phyloP scores from a whole-genome alignment of 2,797 vertebrate species.

The Rhinoraja longicauda region DNA sequence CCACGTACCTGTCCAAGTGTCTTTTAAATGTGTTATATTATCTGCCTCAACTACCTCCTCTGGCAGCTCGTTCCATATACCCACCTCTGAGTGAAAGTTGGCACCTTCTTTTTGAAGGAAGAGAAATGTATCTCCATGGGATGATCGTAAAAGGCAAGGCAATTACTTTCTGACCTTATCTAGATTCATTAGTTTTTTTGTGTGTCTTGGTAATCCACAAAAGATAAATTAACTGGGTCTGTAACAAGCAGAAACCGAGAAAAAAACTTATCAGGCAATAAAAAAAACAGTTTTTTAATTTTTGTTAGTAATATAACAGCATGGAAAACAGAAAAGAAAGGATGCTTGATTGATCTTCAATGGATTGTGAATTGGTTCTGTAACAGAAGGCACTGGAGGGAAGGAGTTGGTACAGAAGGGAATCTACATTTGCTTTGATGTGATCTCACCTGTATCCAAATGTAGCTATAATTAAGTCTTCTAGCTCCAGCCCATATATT shows the following conservation, averaged over 20 bases:
- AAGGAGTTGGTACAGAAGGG: neutral
- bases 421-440: neutral
- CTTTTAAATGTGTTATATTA: too few relatives aligned
- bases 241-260: neutral
- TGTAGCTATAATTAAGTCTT: neutral
- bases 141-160: neutral
- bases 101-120: neutral
- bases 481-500: neutral
- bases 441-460: neutral
- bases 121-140: neutral
- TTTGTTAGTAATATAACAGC: neutral
- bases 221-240: neutral
- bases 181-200: neutral
- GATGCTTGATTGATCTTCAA: neutral
- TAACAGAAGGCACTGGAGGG: too few relatives aligned
- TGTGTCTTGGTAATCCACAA: neutral
- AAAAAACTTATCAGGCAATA: neutral
- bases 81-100: too few relatives aligned
- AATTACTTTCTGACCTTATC: neutral
- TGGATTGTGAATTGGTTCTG: neutral
- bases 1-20: too few relatives aligned
- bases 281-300: neutral
- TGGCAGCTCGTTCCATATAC: too few relatives aligned
- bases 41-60: too few relatives aligned
- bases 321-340: neutral